These are phyloP conservation scores for Ametastegia equiseti DNA, from an alignment of 2,888 invertebrate genomes.

Conservation along the genomic window DNA sequence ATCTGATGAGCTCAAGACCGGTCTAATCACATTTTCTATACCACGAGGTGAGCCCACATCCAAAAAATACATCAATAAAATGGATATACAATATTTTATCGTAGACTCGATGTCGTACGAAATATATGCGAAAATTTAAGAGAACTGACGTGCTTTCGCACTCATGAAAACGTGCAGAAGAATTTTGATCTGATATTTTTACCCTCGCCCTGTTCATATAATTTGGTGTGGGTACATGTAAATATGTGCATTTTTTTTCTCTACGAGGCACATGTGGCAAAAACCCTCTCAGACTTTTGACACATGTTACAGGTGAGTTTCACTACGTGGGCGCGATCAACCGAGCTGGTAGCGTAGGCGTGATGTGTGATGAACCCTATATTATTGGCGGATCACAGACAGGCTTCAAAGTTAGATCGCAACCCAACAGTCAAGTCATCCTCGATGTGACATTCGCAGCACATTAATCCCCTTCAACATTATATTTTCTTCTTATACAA, in stretches of 20 bases:
- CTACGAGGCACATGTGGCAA: background rate
- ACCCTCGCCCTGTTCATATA: background rate
- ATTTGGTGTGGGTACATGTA: background rate
- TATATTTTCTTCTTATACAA: background rate
- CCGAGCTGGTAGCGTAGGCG: conserved; percentile 67
- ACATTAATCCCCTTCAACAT: conserved; percentile 58
- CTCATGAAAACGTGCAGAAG: too few species aligned
- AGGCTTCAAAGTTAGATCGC: conserved; percentile 66
- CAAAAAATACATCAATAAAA: too few species aligned
- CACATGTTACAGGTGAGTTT: conserved; percentile 62
- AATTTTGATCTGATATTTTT: too few species aligned
- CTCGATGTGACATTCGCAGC: conserved; percentile 67
- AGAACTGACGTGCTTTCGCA: too few species aligned
- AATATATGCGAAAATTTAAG: too few species aligned
- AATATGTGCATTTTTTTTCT: background rate
- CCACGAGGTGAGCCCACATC: conserved; percentile 61
- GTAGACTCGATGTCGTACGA: too few species aligned
- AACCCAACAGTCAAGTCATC: conserved; percentile 65
- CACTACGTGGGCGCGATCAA: conserved; percentile 68
- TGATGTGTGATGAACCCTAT: conserved; percentile 67
- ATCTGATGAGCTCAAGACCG: conserved; percentile 64
- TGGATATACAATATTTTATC: too few species aligned
- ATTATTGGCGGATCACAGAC: conserved; percentile 64
- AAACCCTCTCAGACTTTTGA: background rate
- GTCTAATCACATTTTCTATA: conserved; percentile 63